Conservation (phyloP, 2,797 vertebrate genomes). For the Molossus alvarezi region DNA sequence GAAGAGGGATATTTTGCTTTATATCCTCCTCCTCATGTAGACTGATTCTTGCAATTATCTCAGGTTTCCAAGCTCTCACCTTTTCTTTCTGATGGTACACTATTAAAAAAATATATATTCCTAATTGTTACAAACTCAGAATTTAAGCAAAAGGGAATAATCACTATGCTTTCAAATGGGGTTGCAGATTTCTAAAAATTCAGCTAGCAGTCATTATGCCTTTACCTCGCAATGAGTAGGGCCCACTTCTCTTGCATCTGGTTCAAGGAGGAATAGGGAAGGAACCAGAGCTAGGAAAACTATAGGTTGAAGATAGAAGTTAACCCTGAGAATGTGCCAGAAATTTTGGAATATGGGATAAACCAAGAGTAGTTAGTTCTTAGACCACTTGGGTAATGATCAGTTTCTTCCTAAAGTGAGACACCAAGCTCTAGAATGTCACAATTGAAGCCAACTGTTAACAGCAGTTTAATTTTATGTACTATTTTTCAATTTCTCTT, state of each 20-base stretch:
- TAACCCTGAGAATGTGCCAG: slow-evolving; percentile 22
- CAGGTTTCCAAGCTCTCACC: neutral
- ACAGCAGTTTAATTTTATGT: slow-evolving; percentile 60
- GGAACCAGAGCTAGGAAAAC: neutral
- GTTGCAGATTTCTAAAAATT: slow-evolving; percentile 14
- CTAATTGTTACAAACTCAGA: slow-evolving; percentile 43
- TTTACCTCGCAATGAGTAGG: neutral
- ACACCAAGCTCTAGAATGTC: neutral
- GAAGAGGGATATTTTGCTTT: neutral
- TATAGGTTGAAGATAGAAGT: neutral
- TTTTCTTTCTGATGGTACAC: slow-evolving; percentile 14
- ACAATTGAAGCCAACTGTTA: slow-evolving; percentile 52
- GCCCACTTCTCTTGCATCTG: neutral
- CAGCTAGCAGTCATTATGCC: neutral
- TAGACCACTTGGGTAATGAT: neutral
- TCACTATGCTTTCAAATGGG: slow-evolving; percentile 29
- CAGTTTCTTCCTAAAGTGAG: slow-evolving; percentile 46
- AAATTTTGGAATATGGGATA: slow-evolving; percentile 43
- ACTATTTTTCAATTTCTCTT: neutral
- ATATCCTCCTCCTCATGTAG: neutral
- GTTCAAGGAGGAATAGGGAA: neutral
- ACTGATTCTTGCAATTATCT: slow-evolving; percentile 16
- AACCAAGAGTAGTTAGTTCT: slow-evolving; percentile 20
- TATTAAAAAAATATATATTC: neutral
- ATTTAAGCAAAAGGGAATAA: slow-evolving; percentile 34